A percentile compares a stretch with the other conserved stretches of the same genome.
phyloP scores from a whole-genome alignment of 2,797 vertebrate species.

The Enteromius trimaculatus region DNA sequence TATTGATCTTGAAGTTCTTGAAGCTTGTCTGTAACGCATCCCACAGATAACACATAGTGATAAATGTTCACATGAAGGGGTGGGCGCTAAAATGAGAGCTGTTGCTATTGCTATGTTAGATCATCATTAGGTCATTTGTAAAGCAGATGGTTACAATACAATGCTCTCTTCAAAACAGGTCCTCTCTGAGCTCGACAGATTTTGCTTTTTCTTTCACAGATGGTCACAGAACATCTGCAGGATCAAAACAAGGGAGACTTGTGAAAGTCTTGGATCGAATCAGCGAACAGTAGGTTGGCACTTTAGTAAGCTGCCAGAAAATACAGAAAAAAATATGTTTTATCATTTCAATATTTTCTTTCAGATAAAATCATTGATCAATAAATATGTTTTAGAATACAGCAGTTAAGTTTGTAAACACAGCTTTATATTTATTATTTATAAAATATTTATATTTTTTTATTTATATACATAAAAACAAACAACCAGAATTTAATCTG shows the following conservation, averaged over 20 bases:
- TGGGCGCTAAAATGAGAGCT: slow-evolving; percentile 34
- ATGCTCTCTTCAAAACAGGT: slow-evolving; percentile 44
- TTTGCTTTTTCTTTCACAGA: slow-evolving; percentile 43
- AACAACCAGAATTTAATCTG: neutral
- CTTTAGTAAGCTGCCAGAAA: neutral
- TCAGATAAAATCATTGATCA: neutral
- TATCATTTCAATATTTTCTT: neutral
- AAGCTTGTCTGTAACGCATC: slow-evolving; percentile 21
- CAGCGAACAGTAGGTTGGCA: neutral
- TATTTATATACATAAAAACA: neutral
- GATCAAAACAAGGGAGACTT: slow-evolving; percentile 40
- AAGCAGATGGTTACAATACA: slow-evolving; percentile 68
- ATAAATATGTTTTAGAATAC: neutral
- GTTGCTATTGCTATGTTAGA: slow-evolving; percentile 52
- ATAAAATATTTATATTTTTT: neutral
- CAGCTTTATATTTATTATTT: neutral
- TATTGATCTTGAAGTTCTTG: slow-evolving; percentile 16
- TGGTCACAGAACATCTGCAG: slow-evolving; percentile 35
- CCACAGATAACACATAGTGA: slow-evolving; percentile 28
- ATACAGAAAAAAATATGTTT: neutral
- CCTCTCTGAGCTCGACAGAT: slow-evolving; percentile 45
- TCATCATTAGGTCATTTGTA: slow-evolving; percentile 66
- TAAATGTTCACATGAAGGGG: slow-evolving; percentile 48
- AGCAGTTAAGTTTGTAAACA: neutral
- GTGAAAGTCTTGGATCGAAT: slow-evolving; percentile 5